Conservation (phyloP, 2,888 invertebrate species). For the Keiferia lycopersicella region DNA sequence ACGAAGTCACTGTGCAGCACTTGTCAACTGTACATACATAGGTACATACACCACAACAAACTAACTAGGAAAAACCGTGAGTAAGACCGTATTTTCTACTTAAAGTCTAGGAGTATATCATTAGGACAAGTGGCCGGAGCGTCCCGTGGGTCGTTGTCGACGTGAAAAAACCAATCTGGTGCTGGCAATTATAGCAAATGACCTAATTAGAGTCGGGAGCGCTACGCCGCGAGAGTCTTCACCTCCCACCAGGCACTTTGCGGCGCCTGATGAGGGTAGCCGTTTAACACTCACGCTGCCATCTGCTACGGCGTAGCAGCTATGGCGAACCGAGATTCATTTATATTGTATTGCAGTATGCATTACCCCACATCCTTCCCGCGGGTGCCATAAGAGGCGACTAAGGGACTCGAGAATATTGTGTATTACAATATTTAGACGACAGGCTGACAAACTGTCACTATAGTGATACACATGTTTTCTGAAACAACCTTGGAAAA, state of each 20-base stretch:
- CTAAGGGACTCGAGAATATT: no score
- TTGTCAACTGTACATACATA: no score
- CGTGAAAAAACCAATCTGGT: conserved; percentile 78
- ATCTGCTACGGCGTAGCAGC: neutral
- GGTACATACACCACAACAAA: neutral
- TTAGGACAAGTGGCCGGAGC: conserved; percentile 60
- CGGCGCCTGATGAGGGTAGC: conserved; percentile 53
- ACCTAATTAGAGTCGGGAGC: conserved; percentile 63
- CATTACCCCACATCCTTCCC: no score
- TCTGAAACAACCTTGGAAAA: no score
- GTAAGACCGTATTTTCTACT: conserved; percentile 7
- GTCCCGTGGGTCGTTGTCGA: conserved; percentile 68
- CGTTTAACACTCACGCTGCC: conserved; percentile 51
- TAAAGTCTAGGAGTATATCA: conserved; percentile 57
- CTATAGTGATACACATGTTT: no score
- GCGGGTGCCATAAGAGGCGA: no score
- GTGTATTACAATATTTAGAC: no score
- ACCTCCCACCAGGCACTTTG: conserved; percentile 51
- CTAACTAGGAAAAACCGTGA: neutral
- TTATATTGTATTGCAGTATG: neutral
- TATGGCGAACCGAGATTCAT: neutral
- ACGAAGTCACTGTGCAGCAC: no score
- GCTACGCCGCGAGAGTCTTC: conserved; percentile 58
- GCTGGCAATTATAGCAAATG: conserved; percentile 75
- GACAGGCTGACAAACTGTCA: no score